These are phyloP conservation scores for Xiphorhynchus elegans DNA, from an alignment of 2,113 vertebrate genomes.

Conservation along the genomic window DNA sequence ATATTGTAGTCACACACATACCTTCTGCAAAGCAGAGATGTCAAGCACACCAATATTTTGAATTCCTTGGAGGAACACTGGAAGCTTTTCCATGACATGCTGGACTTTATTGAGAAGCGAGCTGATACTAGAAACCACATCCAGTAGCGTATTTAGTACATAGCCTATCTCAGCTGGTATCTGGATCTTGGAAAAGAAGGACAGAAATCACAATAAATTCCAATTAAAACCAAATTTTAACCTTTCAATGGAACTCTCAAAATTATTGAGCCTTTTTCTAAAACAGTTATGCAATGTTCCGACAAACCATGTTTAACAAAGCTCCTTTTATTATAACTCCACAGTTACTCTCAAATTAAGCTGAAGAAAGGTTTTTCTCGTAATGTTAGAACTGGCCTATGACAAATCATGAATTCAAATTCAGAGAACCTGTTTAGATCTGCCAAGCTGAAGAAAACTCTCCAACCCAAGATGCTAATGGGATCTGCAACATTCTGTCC, in stretches of 20 bases:
- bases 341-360: background rate
- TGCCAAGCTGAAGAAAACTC: background rate
- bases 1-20: background rate
- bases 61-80: slow-evolving; percentile 54
- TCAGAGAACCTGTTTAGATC: background rate
- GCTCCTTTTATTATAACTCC: background rate
- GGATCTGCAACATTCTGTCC: background rate
- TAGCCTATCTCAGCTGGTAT: slow-evolving; percentile 40
- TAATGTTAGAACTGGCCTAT: background rate
- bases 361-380: background rate
- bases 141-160: slow-evolving; percentile 53
- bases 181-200: slow-evolving; percentile 26
- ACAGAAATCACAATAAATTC: background rate
- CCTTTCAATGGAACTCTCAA: background rate
- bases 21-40: slow-evolving; percentile 21
- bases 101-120: slow-evolving; percentile 57
- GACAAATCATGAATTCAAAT: background rate
- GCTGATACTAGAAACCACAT: slow-evolving; percentile 63
- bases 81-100: slow-evolving; percentile 34
- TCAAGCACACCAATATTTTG: slow-evolving; percentile 12
- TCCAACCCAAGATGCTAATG: background rate
- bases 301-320: background rate
- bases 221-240: background rate
- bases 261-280: background rate
- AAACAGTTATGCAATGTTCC: background rate